Percentiles rank a stretch among this genome's conserved stretches.
Evolutionary conservation across 2,113 vertebrate genomes (phyloP).

Genomic region (Anoura caudifer): DNA sequence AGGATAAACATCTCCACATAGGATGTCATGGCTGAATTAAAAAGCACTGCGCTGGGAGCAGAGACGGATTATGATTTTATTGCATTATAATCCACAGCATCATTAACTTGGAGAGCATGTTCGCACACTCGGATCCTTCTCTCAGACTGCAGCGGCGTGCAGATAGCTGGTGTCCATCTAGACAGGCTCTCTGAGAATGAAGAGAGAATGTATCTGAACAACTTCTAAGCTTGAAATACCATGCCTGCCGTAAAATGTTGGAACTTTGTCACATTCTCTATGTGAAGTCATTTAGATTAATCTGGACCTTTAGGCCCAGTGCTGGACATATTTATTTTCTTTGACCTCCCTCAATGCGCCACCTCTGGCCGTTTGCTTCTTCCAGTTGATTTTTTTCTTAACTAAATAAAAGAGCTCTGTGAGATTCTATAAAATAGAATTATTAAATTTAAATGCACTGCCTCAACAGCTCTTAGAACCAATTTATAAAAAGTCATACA

Average conservation of each 20-base stretch:
- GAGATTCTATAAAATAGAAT: slow-evolving; percentile 48
- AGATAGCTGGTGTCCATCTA: slow-evolving; percentile 44
- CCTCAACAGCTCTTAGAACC: not conserved
- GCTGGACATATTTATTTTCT: slow-evolving; percentile 59
- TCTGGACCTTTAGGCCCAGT: slow-evolving; percentile 55
- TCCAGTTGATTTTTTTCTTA: slow-evolving; percentile 5
- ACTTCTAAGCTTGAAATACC: slow-evolving; percentile 50
- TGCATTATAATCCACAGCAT: slow-evolving; percentile 70
- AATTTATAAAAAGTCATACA: not conserved
- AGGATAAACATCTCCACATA: slow-evolving; percentile 73
- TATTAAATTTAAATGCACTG: not conserved
- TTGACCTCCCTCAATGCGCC: slow-evolving; percentile 31
- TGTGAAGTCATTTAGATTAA: slow-evolving; percentile 64
- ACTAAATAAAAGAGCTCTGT: slow-evolving; percentile 51
- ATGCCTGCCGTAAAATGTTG: slow-evolving; percentile 6
- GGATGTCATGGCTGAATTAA: slow-evolving; percentile 77
- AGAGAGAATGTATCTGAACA: slow-evolving; percentile 38
- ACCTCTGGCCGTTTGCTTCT: slow-evolving; percentile 47
- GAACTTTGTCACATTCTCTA: slow-evolving; percentile 56
- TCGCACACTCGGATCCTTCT: slow-evolving; percentile 48
- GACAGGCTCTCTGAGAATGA: not conserved
- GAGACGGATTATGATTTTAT: slow-evolving; percentile 78
- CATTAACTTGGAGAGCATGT: slow-evolving; percentile 66
- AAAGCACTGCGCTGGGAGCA: slow-evolving; percentile 60
- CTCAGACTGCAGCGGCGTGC: not conserved